Conservation (phyloP, 2,797 vertebrate genomes). For the Scyliorhinus canicula region DNA sequence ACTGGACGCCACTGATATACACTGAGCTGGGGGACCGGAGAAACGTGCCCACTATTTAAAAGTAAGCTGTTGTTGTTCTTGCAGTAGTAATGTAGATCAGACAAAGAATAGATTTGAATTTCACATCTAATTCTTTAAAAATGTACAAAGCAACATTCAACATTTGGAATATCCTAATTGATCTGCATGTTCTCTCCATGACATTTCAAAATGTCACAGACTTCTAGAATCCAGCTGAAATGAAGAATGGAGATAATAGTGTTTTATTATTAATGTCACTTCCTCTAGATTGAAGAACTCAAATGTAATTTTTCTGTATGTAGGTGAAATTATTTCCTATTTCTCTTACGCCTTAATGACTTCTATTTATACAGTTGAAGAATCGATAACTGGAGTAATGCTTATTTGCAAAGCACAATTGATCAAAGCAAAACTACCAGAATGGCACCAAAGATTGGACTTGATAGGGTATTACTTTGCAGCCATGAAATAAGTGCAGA, state of each 20-base stretch:
- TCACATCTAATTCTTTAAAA: slow-evolving; percentile 16
- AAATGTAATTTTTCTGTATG: background rate
- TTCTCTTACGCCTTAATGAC: slow-evolving; percentile 13
- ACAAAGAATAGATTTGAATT: background rate
- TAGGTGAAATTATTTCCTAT: background rate
- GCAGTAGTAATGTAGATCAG: background rate
- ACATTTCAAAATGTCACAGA: slow-evolving; percentile 30
- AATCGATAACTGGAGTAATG: background rate
- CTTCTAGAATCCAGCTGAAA: background rate
- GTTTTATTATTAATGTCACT: background rate
- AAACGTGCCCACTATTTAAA: no score
- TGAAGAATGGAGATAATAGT: slow-evolving; percentile 19
- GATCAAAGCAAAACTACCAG: background rate
- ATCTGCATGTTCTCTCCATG: background rate
- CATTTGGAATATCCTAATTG: background rate
- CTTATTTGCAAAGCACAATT: background rate
- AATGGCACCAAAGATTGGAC: background rate
- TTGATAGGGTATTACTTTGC: background rate
- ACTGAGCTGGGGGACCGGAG: no score
- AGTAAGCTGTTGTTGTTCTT: background rate
- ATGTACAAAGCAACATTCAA: background rate
- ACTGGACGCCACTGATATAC: no score
- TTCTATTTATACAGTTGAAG: background rate
- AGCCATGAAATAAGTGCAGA: background rate
- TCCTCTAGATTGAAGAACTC: background rate